These are phyloP conservation scores for Sander vitreus DNA, from an alignment of 2,113 vertebrate species.

Conservation along the genomic window DNA sequence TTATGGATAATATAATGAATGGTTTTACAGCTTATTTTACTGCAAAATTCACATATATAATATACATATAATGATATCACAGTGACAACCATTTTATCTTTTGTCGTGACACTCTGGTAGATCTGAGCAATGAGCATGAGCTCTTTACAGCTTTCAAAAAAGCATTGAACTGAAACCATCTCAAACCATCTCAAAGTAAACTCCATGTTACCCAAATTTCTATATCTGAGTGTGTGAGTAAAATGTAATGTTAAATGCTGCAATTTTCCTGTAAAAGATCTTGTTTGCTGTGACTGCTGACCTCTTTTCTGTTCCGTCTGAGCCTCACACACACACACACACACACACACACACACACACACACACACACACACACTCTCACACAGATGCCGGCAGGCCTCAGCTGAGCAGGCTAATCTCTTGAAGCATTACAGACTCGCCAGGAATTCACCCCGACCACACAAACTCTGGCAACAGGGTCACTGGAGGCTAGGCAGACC, in stretches of 20 bases:
- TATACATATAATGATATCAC: too few species aligned
- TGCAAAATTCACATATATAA: too few species aligned
- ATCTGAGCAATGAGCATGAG: not conserved
- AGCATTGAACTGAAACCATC: not conserved
- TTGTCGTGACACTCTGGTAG: not conserved
- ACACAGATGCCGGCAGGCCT: constrained; percentile 54
- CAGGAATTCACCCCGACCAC: constrained; percentile 74
- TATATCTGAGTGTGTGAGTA: not conserved
- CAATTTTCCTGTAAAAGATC: not conserved
- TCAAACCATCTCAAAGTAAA: not conserved
- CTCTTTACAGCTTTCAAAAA: not conserved
- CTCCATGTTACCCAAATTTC: not conserved
- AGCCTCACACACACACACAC: constrained; percentile 30
- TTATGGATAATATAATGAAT: not conserved
- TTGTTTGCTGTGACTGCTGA: constrained; percentile 65
- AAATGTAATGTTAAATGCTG: not conserved
- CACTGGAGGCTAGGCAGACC: constrained; percentile 27
- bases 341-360: not conserved
- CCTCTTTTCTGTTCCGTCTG: constrained; percentile 56
- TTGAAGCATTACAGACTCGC: constrained; percentile 72
- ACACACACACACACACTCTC: constrained; percentile 22
- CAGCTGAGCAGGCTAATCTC: constrained; percentile 78
- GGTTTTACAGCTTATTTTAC: too few species aligned
- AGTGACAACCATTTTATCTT: not conserved
- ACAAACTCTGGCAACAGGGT: constrained; percentile 55